Conservation (phyloP, 2,888 invertebrate genomes). For the Acanthopleura granulata region DNA sequence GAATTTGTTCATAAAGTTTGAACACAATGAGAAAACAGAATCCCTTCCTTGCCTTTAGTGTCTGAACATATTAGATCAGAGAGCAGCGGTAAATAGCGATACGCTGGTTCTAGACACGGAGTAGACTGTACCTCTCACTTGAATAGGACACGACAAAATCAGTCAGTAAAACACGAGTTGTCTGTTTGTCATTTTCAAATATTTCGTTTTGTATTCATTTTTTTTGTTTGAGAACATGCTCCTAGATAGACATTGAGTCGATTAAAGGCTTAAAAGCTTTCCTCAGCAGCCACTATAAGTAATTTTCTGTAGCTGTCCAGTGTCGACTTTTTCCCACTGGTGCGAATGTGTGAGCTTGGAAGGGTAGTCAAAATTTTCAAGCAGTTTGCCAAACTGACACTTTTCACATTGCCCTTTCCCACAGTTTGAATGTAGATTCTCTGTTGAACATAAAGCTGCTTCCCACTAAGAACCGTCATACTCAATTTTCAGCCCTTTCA, state of each 20-base stretch:
- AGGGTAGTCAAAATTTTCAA: not conserved
- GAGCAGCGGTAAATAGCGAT: not conserved
- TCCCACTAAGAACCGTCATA: not conserved
- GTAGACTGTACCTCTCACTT: too few relatives aligned
- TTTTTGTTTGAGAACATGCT: not conserved
- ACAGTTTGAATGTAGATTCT: not conserved
- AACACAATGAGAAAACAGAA: too few relatives aligned
- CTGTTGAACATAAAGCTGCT: not conserved
- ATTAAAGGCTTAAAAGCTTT: not conserved
- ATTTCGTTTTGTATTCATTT: not conserved
- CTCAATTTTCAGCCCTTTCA: not conserved
- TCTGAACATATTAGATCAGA: too few relatives aligned
- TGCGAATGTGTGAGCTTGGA: not conserved
- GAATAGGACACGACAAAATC: not conserved
- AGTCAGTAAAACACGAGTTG: not conserved
- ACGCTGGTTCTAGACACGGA: not conserved
- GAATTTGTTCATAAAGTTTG: too few relatives aligned
- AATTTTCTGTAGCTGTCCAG: not conserved
- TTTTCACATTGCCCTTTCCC: not conserved
- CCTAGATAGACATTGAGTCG: not conserved
- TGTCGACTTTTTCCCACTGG: not conserved
- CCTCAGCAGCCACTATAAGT: not conserved
- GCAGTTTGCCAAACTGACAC: not conserved
- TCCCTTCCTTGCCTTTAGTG: too few relatives aligned
- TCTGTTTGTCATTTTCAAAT: not conserved